Evolutionary conservation across 2,888 invertebrate species (phyloP), one percentile per base, ranked within the genome.

Genomic region (Tuta absoluta): DNA sequence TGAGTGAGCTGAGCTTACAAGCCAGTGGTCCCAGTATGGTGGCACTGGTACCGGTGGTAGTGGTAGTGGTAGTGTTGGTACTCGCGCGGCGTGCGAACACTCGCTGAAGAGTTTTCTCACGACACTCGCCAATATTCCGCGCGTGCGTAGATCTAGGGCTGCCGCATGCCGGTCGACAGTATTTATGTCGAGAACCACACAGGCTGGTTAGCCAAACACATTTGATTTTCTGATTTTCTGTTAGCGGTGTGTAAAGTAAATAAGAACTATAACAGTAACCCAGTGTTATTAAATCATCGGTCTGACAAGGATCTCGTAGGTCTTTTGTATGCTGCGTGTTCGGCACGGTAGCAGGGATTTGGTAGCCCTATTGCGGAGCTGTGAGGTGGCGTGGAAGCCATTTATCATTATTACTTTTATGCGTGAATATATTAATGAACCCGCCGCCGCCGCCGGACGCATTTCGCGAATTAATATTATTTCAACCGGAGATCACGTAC

Each of bases 71-170:
- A 56, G 23, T n/a, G 59, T 28, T 62, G 7, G 28, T 28, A 28
- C 33, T 41, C 37, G 63, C 17, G 33, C 17, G 62, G 19, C 66
- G 66, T 66, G 70, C 65, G 68, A 66, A 49, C 61, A 37, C 45
- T 28, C 57, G 62, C 60, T 59, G 62, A 61, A 41, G 63, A 61
- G 65, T 66, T 66, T 69, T 68, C 71, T 65, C 69, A 67, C 69
- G 67, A 59, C 68, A 58, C 66, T 67, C 63, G 69, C 68, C 68
- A 64, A 67, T 64, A 41, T 61, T 64, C 62, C 51, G 66, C 65
- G 62, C 33, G 38, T 38, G 24, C 28, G 24, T 12, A 17, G n/a
- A 17, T 1, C n/a, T 56, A 56, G 56, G 56, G 56, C 56, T 56
- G 28, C 3, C 28, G n/a, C 0, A 23, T 3, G 10, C 49, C 33